Base-by-base conservation (phyloP, 2,797 vertebrate species). In the Propithecus perrieri region DNA sequence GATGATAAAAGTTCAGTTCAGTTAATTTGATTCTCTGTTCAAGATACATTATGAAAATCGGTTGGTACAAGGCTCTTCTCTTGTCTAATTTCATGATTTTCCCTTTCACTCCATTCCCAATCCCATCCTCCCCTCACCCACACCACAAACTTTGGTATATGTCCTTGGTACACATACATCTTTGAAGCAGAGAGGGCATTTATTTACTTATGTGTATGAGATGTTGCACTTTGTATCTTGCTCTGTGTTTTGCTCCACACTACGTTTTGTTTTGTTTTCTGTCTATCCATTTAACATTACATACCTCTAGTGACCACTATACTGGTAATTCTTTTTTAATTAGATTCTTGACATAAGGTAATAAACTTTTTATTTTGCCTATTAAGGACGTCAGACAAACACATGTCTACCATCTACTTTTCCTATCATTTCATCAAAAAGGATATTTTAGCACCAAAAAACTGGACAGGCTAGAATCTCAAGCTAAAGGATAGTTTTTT, bases 281-380 rank as follows among this genome's bases (percentile, higher is more conserved):
- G 5, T 53, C 15, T 61, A 59, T 53, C 53, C 67, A 59, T 81
- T 94, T 87, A 53, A 35, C 15, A 22, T 65, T 33, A 87, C 61
- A n/a, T 53, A n/a, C 48, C 74, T 85, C 94, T 41, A 65, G 15
- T 72, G 76, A 95, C 80, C 71, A 35, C 30, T 81, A 35, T 48
- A 24, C 20, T 9, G 10, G 26, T 80, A 46, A 80, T 88, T 53
- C 46, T 59, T 96, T 94, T 86, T 79, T 67, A 91, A 89, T 75
- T 95, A 46, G 43, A n/a, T 92, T 76, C 41, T 59, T 96, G 63
- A 91, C 50, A 89, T 85, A 59, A 46, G 30, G 35, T 71, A 78
- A 89, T 88, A 89, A 59, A 57, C 41, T 65, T 91, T 91, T 93
- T 94, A 85, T 79, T 92, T 96, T 79, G 28, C 17, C n/a, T 91